Percentiles rank a stretch among this genome's conserved stretches.
These are phyloP conservation scores for Phymastichus coffea DNA, from an alignment of 1,140 invertebrate genomes.

Conservation along the genomic window DNA sequence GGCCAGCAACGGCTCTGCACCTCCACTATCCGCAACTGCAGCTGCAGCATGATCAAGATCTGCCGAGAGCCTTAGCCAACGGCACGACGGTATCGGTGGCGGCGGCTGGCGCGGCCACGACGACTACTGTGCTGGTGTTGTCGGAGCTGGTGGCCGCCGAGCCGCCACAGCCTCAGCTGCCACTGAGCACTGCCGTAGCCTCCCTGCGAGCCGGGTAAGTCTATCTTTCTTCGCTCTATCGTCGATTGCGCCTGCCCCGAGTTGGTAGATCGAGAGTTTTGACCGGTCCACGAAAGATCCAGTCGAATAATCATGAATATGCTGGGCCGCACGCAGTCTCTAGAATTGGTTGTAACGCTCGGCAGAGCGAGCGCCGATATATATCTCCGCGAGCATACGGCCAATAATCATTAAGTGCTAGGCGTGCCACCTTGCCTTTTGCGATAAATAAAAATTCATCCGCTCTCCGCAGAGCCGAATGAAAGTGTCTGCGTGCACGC, in stretches of 20 bases:
- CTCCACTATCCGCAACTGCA: slow-evolving; percentile 53
- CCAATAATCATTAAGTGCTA: slow-evolving; percentile 51
- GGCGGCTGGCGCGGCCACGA: slow-evolving; percentile 38
- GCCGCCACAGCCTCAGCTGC: slow-evolving; percentile 34
- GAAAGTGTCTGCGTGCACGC: not conserved
- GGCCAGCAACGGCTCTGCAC: slow-evolving; percentile 49
- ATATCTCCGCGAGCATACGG: slow-evolving; percentile 37
- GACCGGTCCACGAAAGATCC: no score
- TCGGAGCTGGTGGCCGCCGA: slow-evolving; percentile 57
- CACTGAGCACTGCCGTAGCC: no score
- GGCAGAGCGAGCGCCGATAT: not conserved
- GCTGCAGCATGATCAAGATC: slow-evolving; percentile 54
- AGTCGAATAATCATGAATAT: no score
- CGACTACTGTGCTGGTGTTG: slow-evolving; percentile 59
- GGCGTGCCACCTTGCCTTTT: slow-evolving; percentile 42
- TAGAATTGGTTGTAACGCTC: slow-evolving; percentile 27
- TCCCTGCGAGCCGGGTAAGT: slow-evolving; percentile 52
- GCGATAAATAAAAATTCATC: slow-evolving; percentile 48
- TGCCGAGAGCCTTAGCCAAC: slow-evolving; percentile 44
- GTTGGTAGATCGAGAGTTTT: slow-evolving; percentile 23
- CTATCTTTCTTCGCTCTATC: not conserved
- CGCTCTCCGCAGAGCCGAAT: not conserved
- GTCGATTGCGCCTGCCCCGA: not conserved
- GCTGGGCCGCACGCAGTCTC: no score
- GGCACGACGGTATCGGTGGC: slow-evolving; percentile 38